Evolutionary conservation across 1,140 invertebrate genomes (phyloP).

Genomic region (Luehdorfia chinensis): DNA sequence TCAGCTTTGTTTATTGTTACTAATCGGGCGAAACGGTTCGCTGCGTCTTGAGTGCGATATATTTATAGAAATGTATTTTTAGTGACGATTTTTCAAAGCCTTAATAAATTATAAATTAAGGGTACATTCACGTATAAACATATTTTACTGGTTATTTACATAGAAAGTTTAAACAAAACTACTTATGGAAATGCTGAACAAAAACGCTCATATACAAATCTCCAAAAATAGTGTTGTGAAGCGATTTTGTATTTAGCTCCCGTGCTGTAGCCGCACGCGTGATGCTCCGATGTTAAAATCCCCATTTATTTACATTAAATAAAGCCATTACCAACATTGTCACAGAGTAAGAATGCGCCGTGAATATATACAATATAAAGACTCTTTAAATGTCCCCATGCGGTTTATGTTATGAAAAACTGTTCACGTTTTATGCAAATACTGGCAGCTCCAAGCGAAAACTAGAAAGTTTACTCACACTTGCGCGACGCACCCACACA

Average conservation of each 20-base stretch:
- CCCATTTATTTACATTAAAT: constrained; percentile 60
- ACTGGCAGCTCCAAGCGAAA: constrained; percentile 64
- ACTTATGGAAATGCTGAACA: neutral
- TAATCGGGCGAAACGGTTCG: neutral
- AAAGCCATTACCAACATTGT: constrained; percentile 57
- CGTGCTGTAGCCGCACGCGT: constrained; percentile 12
- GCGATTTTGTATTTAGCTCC: constrained; percentile 23
- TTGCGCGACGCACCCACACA: constrained; percentile 31
- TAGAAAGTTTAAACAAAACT: constrained; percentile 1
- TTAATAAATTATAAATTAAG: no score
- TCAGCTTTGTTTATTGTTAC: constrained; percentile 8
- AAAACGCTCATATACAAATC: neutral
- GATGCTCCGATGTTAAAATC: constrained; percentile 32
- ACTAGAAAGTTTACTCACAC: constrained; percentile 74
- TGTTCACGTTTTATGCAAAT: constrained; percentile 75
- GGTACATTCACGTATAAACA: no score
- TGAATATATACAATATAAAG: constrained; percentile 68
- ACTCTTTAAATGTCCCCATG: constrained; percentile 58
- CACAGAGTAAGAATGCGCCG: constrained; percentile 44
- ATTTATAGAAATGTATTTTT: neutral
- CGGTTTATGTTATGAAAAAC: constrained; percentile 73
- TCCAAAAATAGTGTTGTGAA: constrained; percentile 15
- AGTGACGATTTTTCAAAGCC: no score
- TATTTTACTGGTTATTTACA: neutral
- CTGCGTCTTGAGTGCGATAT: neutral